Evolutionary conservation across 2,888 invertebrate genomes (phyloP), one percentile per base, ranked within the genome.

Genomic region (Gryllus longicercus): DNA sequence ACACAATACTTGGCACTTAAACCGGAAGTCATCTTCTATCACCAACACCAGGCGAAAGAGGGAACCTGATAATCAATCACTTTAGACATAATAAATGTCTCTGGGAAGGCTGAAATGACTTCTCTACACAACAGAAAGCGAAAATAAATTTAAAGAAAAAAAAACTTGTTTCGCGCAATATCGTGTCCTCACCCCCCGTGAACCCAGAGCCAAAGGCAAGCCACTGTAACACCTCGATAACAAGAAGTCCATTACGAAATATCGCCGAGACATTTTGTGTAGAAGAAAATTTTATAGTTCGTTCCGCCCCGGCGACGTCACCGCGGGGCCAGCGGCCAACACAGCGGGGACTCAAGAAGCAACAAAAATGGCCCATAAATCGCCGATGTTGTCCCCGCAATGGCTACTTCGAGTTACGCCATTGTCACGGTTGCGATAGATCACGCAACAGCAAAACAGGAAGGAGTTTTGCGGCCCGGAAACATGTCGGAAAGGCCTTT

Each of bases 251-350:
- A 63, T 63, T 63, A 63, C 38, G n/a, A 63, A 63, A 63, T 63
- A 63, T 63, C 14, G 63, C 63, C n/a, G 14, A 14, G 16, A 63
- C 63, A 12, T 63, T 63, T 63, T 63, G 63, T 63, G 63, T n/a
- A 63, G 63, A 63, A 63, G 63, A 63, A 63, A 63, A 63, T 63
- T 63, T 63, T 63, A 63, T 63, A 63, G 63, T 63, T 63, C 63
- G 14, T 63, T 63, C 63, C 63, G n/a, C 63, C n/a, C 63, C 63
- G 63, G 5, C 5, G 38, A 4, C 38, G 38, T 1, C 38, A 38
- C 8, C 38, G 5, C 38, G 38, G 5, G 38, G 38, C 38, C 38
- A 8, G 38, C 38, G 5, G 38, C 38, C 38, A 38, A 38, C 38
- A 14, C n/a, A 63, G 63, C 63, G n/a, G 63, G 63, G n/a, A 18